Percentiles rank a stretch among this genome's conserved stretches.
Evolutionary conservation across 1,140 invertebrate genomes (phyloP).

Genomic region (Cherax quadricarinatus): DNA sequence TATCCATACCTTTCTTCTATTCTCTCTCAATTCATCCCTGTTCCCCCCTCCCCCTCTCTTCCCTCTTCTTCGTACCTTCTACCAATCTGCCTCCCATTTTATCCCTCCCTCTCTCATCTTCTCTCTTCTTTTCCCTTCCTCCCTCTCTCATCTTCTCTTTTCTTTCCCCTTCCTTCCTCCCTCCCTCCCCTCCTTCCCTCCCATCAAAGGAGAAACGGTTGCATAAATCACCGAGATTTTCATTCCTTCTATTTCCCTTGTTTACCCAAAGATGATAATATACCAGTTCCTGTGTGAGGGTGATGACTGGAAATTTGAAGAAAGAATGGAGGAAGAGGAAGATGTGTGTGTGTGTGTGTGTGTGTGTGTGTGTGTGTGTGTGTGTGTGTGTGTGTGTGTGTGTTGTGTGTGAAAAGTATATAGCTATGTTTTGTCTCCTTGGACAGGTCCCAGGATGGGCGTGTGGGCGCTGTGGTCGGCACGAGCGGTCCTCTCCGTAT

Average conservation of each 20-base stretch:
- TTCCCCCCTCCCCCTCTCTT: background rate
- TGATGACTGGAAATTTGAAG: background rate
- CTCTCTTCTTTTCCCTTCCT: background rate
- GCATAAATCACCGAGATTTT: too few relatives aligned
- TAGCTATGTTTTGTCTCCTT: background rate
- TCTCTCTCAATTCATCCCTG: too few relatives aligned
- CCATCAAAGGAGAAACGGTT: too few relatives aligned
- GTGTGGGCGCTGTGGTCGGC: background rate
- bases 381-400: too few relatives aligned
- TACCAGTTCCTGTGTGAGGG: too few relatives aligned
- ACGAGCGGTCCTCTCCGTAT: background rate
- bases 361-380: too few relatives aligned
- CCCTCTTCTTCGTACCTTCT: background rate
- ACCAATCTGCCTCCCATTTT: background rate
- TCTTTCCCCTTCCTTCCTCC: too few relatives aligned
- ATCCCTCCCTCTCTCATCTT: background rate
- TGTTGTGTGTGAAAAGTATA: too few relatives aligned
- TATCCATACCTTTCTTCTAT: background rate
- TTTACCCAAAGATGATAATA: too few relatives aligned
- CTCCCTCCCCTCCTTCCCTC: too few relatives aligned
- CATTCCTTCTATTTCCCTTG: too few relatives aligned
- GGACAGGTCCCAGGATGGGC: constrained; percentile 13
- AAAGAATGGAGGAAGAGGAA: background rate
- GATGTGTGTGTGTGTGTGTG: background rate
- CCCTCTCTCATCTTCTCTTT: background rate